Conservation (phyloP, 2,888 invertebrate species). For the Drosophila nr. medialis region DNA sequence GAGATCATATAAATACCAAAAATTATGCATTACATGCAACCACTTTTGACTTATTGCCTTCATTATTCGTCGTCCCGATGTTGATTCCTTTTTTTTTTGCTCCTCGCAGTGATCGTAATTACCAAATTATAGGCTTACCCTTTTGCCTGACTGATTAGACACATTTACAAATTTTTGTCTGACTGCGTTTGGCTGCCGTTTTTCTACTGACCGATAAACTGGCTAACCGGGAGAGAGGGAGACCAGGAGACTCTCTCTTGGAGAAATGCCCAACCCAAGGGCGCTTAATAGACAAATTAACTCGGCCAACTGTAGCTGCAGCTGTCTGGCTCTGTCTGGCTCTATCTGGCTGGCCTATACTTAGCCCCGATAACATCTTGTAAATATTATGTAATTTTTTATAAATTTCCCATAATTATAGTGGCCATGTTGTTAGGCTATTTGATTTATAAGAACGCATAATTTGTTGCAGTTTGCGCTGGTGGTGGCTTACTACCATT, state of each 20-base stretch:
- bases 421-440: slow-evolving; percentile 63
- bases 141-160: slow-evolving; percentile 81
- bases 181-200: slow-evolving; percentile 52
- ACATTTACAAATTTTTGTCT: slow-evolving; percentile 71
- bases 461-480: slow-evolving; percentile 54
- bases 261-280: slow-evolving; percentile 46
- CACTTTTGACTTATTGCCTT: slow-evolving; percentile 75
- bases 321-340: slow-evolving; percentile 37
- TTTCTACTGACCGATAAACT: slow-evolving; percentile 24
- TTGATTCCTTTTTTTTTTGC: slow-evolving; percentile 25
- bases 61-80: slow-evolving; percentile 38
- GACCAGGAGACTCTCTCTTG: slow-evolving; percentile 11
- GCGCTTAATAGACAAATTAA: slow-evolving; percentile 79
- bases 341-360: slow-evolving; percentile 49
- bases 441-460: slow-evolving; percentile 75
- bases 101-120: slow-evolving; percentile 65
- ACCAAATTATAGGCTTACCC: slow-evolving; percentile 82
- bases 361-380: slow-evolving; percentile 76
- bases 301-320: slow-evolving; percentile 49
- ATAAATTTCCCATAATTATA: slow-evolving; percentile 77
- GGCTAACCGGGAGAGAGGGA: not conserved
- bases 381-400: slow-evolving; percentile 81
- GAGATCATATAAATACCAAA: slow-evolving; percentile 48
- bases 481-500: slow-evolving; percentile 28
- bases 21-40: slow-evolving; percentile 73